Evolutionary conservation across 2,797 vertebrate genomes (phyloP), one percentile per base, ranked within the genome.

Genomic region (Mormyrus proboscirostris): DNA sequence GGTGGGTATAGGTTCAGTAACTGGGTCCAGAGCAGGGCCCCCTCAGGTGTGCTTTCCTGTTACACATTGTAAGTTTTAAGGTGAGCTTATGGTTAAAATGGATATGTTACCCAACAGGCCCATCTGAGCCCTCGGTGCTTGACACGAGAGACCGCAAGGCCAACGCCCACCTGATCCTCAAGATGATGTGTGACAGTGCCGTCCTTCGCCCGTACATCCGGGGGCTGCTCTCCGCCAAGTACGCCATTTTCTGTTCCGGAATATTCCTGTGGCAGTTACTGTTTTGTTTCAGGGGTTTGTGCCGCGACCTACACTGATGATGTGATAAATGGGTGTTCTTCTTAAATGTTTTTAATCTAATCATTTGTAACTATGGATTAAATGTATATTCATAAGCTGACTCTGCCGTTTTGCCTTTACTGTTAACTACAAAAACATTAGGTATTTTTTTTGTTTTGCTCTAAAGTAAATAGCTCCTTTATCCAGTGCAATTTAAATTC

Each of bases 91-190:
- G 29, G 25, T 69, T 73, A 73, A 38, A 73, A 73, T 73, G 12
- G 65, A 16, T 76, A 19, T 19, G 33, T 16, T 22, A 22, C 62
- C 0, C 92, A 99, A 98, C 98, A 90, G 98, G 98, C 65, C 99
- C 98, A 89, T 96, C 97, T 1, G 99, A 99, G 90, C 96, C 97
- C 0, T 97, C 98, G 62, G 96, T 98, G 91, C 97, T 99, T 22
- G 99, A 99, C 92, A 98, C 97, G 76, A 99, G 99, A 94, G 99
- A 99, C 95, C 95, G 99, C 91, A 99, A 99, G 92, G 98, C 98
- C 86, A 99, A 99, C 16, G 98, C 98, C 91, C 98, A 99, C 93
- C 97, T 99, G 83, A 99, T 99, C 93, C 95, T 99, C 89, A 99
- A 99, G 93, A 94, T 99, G 89, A 96, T 99, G 88, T 99, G 99